Conservation (phyloP, 2,797 vertebrate genomes). For the Sternotherus odoratus region DNA sequence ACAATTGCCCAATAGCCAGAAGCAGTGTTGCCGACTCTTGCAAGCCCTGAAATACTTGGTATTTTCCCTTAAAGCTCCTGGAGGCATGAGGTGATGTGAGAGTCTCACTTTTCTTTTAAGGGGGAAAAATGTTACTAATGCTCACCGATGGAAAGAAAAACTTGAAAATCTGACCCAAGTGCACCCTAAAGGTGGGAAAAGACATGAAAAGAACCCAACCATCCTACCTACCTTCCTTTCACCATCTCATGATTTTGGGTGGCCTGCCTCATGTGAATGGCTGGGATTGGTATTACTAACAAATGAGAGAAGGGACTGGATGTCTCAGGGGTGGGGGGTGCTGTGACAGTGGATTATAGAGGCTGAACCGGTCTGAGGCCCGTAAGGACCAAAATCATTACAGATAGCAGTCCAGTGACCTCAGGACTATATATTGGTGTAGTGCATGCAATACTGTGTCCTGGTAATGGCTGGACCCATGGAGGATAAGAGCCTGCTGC, state of each 20-base stretch:
- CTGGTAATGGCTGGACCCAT: neutral
- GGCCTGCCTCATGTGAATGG: neutral
- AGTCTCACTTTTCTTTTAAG: neutral
- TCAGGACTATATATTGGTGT: neutral
- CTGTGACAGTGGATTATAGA: neutral
- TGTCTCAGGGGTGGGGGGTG: rapidly evolving
- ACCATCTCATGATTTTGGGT: neutral
- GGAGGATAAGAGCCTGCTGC: neutral
- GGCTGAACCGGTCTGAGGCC: neutral
- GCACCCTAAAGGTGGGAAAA: neutral
- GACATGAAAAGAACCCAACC: neutral
- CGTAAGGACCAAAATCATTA: neutral
- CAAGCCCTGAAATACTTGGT: neutral
- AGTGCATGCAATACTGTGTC: neutral
- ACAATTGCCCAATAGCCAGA: neutral
- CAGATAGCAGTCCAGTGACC: neutral
- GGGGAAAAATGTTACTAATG: neutral
- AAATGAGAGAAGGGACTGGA: neutral
- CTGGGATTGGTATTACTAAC: neutral
- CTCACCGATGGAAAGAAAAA: neutral
- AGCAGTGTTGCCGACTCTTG: neutral
- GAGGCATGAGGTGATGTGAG: neutral
- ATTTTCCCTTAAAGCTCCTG: neutral
- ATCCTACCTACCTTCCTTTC: neutral
- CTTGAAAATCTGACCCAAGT: neutral